phyloP scores from a whole-genome alignment of 2,888 invertebrate genomes.

The Patella caerulea region DNA sequence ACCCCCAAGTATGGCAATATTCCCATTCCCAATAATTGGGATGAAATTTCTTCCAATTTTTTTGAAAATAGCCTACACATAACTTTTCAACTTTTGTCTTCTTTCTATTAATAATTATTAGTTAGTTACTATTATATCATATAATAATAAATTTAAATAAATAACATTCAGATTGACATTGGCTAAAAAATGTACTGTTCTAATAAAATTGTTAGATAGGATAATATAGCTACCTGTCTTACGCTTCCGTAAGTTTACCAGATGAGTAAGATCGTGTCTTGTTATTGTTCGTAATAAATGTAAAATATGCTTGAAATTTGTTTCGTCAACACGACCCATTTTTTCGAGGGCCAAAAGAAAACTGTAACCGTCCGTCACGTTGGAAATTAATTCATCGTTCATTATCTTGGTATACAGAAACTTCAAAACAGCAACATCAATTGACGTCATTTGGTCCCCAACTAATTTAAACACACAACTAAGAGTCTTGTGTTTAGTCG shows the following conservation, averaged over 20 bases:
- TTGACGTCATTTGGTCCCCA: constrained; percentile 40
- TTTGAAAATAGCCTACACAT: constrained; percentile 15
- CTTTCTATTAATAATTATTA: too few relatives aligned
- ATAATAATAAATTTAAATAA: too few relatives aligned
- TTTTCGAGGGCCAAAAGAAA: constrained; percentile 51
- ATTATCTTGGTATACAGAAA: constrained; percentile 41
- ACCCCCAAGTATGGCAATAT: too few relatives aligned
- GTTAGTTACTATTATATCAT: too few relatives aligned
- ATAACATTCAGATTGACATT: neutral
- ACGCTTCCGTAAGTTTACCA: constrained; percentile 44
- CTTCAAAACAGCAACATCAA: constrained; percentile 29
- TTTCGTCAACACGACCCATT: constrained; percentile 45
- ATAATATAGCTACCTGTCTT: constrained; percentile 41
- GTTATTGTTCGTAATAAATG: constrained; percentile 43
- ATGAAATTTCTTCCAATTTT: neutral
- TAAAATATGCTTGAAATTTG: constrained; percentile 48
- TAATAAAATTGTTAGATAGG: neutral
- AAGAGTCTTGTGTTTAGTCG: constrained; percentile 21
- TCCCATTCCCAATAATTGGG: too few relatives aligned
- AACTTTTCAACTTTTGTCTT: neutral
- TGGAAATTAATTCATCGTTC: constrained; percentile 31
- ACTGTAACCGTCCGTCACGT: constrained; percentile 48
- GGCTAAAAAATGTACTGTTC: constrained; percentile 1
- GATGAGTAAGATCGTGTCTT: constrained; percentile 50
- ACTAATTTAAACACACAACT: constrained; percentile 53